Conservation (phyloP, 2,113 vertebrate species). For the Pavo muticus region DNA sequence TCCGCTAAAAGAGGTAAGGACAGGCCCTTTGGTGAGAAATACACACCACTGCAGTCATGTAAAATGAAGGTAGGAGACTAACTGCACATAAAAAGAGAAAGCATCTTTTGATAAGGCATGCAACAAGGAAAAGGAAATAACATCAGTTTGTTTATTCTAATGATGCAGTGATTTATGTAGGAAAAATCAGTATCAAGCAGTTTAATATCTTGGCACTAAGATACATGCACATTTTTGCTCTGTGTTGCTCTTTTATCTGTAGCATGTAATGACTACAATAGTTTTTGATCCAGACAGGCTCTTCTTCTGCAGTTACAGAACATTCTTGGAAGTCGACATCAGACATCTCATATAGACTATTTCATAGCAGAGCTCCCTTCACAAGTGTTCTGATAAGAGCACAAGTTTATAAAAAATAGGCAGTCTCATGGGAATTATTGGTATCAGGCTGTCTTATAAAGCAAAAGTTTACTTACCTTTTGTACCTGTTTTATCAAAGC, state of each 20-base stretch:
- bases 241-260: not conserved
- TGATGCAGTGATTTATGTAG: not conserved
- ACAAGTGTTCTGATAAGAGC: not conserved
- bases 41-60: not conserved
- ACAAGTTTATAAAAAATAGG: not conserved
- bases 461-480: not conserved
- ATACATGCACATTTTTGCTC: not conserved
- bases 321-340: not conserved
- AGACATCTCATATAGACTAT: not conserved
- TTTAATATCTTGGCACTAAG: not conserved
- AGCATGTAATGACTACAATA: not conserved
- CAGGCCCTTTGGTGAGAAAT: not conserved
- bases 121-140: not conserved
- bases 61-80: not conserved
- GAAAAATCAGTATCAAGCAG: not conserved
- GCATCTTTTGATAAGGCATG: not conserved
- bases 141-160: not conserved
- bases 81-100: not conserved
- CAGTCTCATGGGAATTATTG: not conserved
- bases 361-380: not conserved
- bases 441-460: not conserved
- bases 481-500: not conserved
- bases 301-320: not conserved
- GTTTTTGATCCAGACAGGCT: not conserved
- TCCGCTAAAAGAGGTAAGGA: not conserved